Evolutionary conservation across 2,888 invertebrate genomes (phyloP), one percentile per base, ranked within the genome.

Genomic region (Tetragonisca angustula): DNA sequence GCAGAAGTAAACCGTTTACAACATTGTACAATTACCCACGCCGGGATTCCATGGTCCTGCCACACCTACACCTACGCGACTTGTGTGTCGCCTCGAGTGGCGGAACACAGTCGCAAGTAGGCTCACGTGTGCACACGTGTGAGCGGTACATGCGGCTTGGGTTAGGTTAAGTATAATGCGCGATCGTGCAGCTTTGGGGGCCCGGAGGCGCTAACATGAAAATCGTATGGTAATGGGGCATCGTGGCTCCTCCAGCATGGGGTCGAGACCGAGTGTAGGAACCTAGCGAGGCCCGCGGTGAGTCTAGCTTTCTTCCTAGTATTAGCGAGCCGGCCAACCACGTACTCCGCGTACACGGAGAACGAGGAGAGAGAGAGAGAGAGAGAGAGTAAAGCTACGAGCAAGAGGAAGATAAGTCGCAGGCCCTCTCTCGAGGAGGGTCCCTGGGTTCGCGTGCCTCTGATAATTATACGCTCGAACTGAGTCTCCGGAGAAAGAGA

Each of bases 121-220:
- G 24, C 54, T 49, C 76, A 62, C 59, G 69, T 73, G 77, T 75
- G 56, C 43, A 71, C 78, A 69, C 61, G 68, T 32, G 62, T 32
- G 62, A 68, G 72, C 54, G 64, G 64, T 78, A 24, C 62, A 56
- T 77, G 79, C 81, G 77, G 87, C 78, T 77, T 70, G 81, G 83
- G 84, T 86, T 87, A 87, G 84, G 87, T 88, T 90, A 89, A 90
- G 90, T 90, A 92, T 92, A 92, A 93, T 93, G 93, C 90, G 90
- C 91, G 91, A 89, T 93, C 93, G 93, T 92, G 92, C 90, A 90
- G 91, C 91, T 92, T 92, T 92, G 76, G 91, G 90, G 89, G 89
- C 93, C 93, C 91, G 92, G 90, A 92, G 94, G 93, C 93, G 93
- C 91, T 91, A 93, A 93, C 93, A 92, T 94, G 92, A 92, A 93